These are phyloP conservation scores for Enteromius treurensis DNA, from an alignment of 2,797 vertebrate species.

Conservation along the genomic window DNA sequence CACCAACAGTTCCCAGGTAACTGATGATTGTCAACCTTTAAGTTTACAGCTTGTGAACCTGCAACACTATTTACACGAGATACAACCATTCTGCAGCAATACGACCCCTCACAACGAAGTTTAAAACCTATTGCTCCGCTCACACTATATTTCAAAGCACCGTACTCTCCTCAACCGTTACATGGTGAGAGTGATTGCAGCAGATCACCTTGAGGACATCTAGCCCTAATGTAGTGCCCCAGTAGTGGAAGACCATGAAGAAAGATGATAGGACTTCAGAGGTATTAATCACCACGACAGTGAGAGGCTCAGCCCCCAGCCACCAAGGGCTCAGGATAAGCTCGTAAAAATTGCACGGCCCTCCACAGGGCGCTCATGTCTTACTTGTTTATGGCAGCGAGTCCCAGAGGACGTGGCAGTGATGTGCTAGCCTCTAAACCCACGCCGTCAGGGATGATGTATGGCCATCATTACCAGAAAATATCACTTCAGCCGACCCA, in stretches of 20 bases:
- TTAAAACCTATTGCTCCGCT: conserved; percentile 48
- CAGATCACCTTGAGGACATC: conserved; percentile 64
- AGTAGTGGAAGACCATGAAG: conserved; percentile 59
- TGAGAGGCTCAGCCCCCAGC: conserved; percentile 58
- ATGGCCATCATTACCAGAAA: conserved; percentile 64
- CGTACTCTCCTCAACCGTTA: conserved; percentile 43
- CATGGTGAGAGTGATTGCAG: conserved; percentile 60
- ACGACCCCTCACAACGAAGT: conserved; percentile 31
- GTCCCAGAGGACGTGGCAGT: conserved; percentile 58
- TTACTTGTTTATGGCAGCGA: conserved; percentile 63
- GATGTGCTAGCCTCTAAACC: conserved; percentile 63
- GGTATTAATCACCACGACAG: conserved; percentile 65
- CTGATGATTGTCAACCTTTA: conserved; percentile 46
- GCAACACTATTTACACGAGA: conserved; percentile 15
- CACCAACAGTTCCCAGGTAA: conserved; percentile 22
- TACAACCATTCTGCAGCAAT: conserved; percentile 27
- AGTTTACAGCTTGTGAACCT: conserved; percentile 37
- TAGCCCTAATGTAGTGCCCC: conserved; percentile 61
- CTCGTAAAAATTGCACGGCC: conserved; percentile 62
- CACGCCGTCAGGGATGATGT: conserved; percentile 63
- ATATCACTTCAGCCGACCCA: conserved; percentile 64
- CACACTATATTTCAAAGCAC: conserved; percentile 55
- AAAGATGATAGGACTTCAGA: conserved; percentile 63
- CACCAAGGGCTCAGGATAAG: conserved; percentile 59
- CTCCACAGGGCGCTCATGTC: conserved; percentile 63